Percentiles rank a stretch among this genome's conserved stretches.
These are phyloP conservation scores for Chionoecetes opilio DNA, from an alignment of 1,140 invertebrate species.

Conservation along the genomic window DNA sequence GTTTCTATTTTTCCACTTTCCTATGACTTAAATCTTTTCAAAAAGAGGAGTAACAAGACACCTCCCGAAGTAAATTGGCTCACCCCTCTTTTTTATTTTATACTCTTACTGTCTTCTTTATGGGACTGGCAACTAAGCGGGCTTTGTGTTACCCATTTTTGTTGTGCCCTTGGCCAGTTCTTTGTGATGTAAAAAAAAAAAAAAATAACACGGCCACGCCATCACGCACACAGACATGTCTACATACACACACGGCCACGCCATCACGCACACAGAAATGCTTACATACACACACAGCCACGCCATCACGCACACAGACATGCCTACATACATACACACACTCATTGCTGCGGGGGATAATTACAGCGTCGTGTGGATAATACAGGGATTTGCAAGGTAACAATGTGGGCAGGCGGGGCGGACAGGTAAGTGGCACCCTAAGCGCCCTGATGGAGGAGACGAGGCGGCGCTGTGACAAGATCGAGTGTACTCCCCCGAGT, in stretches of 20 bases:
- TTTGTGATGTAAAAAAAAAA: too few relatives aligned
- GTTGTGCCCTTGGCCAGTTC: too few relatives aligned
- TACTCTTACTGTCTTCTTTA: too few relatives aligned
- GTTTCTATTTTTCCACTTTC: too few relatives aligned
- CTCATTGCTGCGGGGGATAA: neutral
- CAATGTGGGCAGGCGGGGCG: neutral
- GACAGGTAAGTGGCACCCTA: neutral
- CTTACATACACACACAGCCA: neutral
- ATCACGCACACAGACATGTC: too few relatives aligned
- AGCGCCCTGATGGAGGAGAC: neutral
- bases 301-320: neutral
- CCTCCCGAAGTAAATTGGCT: too few relatives aligned
- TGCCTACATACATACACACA: neutral
- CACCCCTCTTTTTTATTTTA: too few relatives aligned
- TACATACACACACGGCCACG: neutral
- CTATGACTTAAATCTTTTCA: too few relatives aligned
- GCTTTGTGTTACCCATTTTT: too few relatives aligned
- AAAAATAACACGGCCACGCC: too few relatives aligned
- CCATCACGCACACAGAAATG: neutral
- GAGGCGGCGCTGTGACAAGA: neutral
- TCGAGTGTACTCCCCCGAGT: neutral
- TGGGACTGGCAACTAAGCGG: too few relatives aligned
- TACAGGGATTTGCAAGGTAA: constrained; percentile 18
- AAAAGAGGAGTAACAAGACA: too few relatives aligned
- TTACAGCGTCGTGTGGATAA: neutral